Conservation (phyloP, 2,113 vertebrate genomes). For the Phalacrocorax carbo region DNA sequence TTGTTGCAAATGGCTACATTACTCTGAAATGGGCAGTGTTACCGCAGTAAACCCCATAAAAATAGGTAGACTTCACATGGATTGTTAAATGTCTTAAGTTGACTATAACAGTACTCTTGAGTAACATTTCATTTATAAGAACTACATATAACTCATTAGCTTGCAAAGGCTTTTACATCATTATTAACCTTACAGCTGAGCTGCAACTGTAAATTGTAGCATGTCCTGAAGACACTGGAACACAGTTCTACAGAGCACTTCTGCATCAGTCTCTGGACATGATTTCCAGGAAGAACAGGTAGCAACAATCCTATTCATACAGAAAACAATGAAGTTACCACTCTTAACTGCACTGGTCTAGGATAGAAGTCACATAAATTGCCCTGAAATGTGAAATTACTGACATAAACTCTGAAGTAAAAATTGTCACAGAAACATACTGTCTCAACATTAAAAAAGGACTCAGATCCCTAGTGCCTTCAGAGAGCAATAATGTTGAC, state of each 20-base stretch:
- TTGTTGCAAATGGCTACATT: conserved; percentile 52
- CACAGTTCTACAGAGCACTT: conserved; percentile 76
- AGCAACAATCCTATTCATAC: conserved; percentile 76
- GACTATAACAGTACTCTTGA: background rate
- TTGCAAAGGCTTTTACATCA: background rate
- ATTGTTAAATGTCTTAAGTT: background rate
- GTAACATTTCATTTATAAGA: background rate
- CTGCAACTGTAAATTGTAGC: conserved; percentile 76
- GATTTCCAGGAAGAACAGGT: conserved; percentile 87
- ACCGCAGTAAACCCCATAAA: conserved; percentile 23
- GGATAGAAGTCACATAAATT: background rate
- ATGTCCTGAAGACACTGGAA: conserved; percentile 83
- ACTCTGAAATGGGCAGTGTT: conserved; percentile 19
- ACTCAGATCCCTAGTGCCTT: background rate
- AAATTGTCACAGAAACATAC: background rate
- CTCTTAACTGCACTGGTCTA: background rate
- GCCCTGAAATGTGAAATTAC: background rate
- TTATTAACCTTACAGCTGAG: conserved; percentile 78
- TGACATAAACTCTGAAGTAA: background rate
- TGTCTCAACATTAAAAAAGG: background rate
- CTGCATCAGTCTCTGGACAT: conserved; percentile 83
- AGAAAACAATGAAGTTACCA: background rate
- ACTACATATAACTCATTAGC: background rate
- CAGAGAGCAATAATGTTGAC: background rate
- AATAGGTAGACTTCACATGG: background rate